These are phyloP conservation scores for Sprattus sprattus DNA, from an alignment of 2,113 vertebrate species.

Conservation along the genomic window DNA sequence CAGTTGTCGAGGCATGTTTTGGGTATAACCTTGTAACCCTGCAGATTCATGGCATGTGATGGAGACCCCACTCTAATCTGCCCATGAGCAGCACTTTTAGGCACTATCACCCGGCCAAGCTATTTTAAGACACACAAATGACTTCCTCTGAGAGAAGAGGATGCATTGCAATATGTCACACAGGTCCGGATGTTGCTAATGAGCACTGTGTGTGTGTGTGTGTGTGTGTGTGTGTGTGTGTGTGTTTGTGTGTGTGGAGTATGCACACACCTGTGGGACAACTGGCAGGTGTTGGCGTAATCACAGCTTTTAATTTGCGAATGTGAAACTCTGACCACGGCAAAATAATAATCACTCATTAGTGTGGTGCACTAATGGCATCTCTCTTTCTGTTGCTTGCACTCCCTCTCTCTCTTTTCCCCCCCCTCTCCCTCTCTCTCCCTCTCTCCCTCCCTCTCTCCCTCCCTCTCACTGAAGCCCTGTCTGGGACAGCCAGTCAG, in stretches of 20 bases:
- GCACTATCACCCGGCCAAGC: not conserved
- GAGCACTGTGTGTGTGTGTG: not conserved
- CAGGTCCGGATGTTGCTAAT: not conserved
- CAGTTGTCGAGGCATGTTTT: not conserved
- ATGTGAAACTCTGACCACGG: not conserved
- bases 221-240: not conserved
- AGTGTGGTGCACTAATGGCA: not conserved
- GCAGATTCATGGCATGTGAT: not conserved
- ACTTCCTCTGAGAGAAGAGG: not conserved
- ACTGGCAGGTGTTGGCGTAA: not conserved
- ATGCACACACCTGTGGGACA: not conserved
- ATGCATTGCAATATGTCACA: not conserved
- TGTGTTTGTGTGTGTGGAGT: not conserved
- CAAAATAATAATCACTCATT: constrained; percentile 8
- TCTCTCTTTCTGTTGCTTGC: not conserved
- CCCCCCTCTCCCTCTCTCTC: not conserved
- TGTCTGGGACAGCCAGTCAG: not conserved
- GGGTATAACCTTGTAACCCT: not conserved
- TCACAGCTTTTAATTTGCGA: not conserved
- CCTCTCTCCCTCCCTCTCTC: not conserved
- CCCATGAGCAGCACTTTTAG: not conserved
- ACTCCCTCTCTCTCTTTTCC: not conserved
- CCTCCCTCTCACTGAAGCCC: not conserved
- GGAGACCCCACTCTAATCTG: not conserved
- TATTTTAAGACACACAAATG: not conserved